Evolutionary conservation across 2,888 invertebrate genomes (phyloP).

Genomic region (Campopleginae sp.): DNA sequence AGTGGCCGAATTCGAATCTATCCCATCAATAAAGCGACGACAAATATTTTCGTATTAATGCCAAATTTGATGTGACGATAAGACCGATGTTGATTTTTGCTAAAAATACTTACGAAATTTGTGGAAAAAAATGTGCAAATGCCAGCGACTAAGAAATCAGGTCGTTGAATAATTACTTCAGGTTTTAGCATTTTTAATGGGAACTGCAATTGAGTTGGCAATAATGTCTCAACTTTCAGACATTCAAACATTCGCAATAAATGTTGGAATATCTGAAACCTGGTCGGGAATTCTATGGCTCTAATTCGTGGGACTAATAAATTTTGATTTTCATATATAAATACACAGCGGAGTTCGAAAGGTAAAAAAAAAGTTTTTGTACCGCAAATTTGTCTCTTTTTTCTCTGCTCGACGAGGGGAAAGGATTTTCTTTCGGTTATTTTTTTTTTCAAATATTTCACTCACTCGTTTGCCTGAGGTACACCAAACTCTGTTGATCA

Average conservation of each 20-base stretch:
- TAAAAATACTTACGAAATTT: background rate
- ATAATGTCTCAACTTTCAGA: background rate
- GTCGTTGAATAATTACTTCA: background rate
- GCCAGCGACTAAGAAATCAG: background rate
- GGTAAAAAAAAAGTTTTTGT: background rate
- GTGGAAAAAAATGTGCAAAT: background rate
- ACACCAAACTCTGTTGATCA: conserved; percentile 91
- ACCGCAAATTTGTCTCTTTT: background rate
- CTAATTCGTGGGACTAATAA: background rate
- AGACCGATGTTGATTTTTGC: background rate
- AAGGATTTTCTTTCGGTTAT: too few relatives aligned
- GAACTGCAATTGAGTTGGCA: background rate
- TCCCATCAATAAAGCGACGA: background rate
- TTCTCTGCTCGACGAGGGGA: background rate
- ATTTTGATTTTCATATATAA: background rate
- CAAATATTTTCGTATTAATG: background rate
- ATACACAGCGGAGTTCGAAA: too few relatives aligned
- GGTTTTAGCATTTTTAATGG: background rate
- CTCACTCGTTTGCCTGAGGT: conserved; percentile 93
- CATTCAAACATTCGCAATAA: background rate
- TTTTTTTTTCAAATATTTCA: background rate
- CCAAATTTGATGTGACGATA: background rate
- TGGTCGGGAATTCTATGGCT: background rate
- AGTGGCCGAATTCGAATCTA: background rate
- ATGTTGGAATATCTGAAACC: background rate